Evolutionary conservation across 2,797 vertebrate genomes (phyloP), one percentile per base, ranked within the genome.

Genomic region (Cyprinella venusta): DNA sequence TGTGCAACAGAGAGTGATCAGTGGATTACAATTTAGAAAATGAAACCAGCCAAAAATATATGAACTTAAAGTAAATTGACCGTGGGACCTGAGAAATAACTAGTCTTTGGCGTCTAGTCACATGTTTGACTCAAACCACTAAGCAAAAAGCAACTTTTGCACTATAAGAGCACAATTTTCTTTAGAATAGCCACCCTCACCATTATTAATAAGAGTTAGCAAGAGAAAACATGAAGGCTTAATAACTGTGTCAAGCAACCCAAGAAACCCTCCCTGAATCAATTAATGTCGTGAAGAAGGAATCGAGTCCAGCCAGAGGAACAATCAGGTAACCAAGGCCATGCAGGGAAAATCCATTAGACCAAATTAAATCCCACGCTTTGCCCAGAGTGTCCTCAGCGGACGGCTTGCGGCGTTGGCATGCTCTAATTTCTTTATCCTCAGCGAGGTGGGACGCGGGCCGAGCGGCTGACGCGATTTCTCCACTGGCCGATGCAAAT

Each of bases 291-390:
- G 13, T 45, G 78, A 65, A 76, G 71, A 76, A 76, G 7, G 21
- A 61, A 65, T 65, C 26, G 18, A 71, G 65, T 68, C 70, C 61
- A 76, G 36, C 15, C 52, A 15, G 67, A 72, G 26, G 36, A 74
- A 38, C 30, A 74, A 65, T 63, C 84, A 79, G 81, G 65, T 65
- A 85, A 70, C 80, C 52, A 70, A 85, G 86, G 86, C 67, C 86
- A 87, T 77, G 68, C 76, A 54, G 74, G 48, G 79, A 74, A 86
- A 87, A 89, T 87, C 83, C 85, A 86, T 82, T 86, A 86, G 79
- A 64, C 59, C 12, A 76, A 45, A 54, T 80, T 82, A 86, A 85
- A 87, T 80, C 85, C 86, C 26, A 45, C 5, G 52, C 85, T 86
- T 86, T 86, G 83, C 82, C 81, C 86, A 70, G 33, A 68, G 67